Base-by-base conservation (phyloP, 2,888 invertebrate genomes). In the Tetheella fluctuosa region DNA sequence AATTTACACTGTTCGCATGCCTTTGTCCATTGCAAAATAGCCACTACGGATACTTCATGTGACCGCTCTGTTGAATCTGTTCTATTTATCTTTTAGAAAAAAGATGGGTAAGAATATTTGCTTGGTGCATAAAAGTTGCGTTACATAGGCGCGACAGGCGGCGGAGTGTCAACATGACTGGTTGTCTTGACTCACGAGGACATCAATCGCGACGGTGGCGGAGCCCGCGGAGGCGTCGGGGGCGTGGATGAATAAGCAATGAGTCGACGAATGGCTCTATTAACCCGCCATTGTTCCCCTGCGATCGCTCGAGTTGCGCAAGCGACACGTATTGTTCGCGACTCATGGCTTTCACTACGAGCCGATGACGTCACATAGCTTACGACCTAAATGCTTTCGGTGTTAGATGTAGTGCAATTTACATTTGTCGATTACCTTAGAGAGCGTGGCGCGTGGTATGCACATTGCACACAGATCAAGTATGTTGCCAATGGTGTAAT, bases 171-270 rank as follows among this genome's bases (percentile, higher is more conserved):
- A 66, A 67, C 70, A 70, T 62, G 64, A 69, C 66, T 69, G 73
- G 73, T 71, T 76, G 73, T 71, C 69, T 72, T 71, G 77, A 71
- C 68, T 78, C 79, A 79, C 79, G 81, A 90, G 87, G 88, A 88
- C 86, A 89, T 87, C 84, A 85, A 87, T 89, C 85, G 86, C 83
- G 81, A 77, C 82, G 71, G 82, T 81, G 78, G 80, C 76, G 79
- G 76, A 76, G 80, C 80, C 69, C 76, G 86, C 83, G 86, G 84
- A 88, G 92, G 91, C 88, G 90, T 90, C 84, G 79, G 83, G 88
- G 93, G 93, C 91, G 93, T 91, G 89, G 88, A 91, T 90, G 91
- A 91, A 93, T 93, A 91, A 86, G 90, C 90, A 92, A 92, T 91
- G 91, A 91, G 86, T 85, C 87, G 83, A 84, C 88, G 89, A 92